A percentile compares a stretch with the other conserved stretches of the same genome.
Evolutionary conservation across 1,140 invertebrate species (phyloP).

Genomic region (Caenorhabditis tropicalis): DNA sequence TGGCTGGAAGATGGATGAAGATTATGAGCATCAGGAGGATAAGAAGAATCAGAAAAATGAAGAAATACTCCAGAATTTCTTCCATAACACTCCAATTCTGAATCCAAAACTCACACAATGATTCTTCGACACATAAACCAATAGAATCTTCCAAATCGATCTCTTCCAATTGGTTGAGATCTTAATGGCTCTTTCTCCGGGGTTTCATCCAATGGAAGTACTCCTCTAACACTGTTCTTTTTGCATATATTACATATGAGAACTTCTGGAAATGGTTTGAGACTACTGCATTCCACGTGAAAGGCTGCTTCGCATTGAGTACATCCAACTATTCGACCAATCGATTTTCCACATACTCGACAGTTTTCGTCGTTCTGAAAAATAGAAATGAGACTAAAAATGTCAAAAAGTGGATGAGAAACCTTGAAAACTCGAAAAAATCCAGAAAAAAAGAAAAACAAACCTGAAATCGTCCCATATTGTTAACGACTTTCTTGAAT

Average conservation of each 20-base stretch:
- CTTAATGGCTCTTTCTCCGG: constrained; percentile 29
- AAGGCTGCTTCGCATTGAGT: constrained; percentile 44
- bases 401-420: no score
- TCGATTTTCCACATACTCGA: constrained; percentile 40
- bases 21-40: not conserved
- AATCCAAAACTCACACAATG: constrained; percentile 51
- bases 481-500: constrained; percentile 51
- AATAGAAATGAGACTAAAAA: constrained; percentile 11
- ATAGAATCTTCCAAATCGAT: constrained; percentile 54
- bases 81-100: no score
- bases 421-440: no score
- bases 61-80: no score
- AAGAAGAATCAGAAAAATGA: no score
- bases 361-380: constrained; percentile 52
- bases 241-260: constrained; percentile 35
- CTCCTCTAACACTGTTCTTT: constrained; percentile 27
- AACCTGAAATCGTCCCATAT: constrained; percentile 39
- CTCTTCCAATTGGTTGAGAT: constrained; percentile 56
- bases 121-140: constrained; percentile 56
- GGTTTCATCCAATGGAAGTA: constrained; percentile 38
- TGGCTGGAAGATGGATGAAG: constrained; percentile 45
- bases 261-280: constrained; percentile 16
- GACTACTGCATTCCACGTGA: constrained; percentile 30
- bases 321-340: constrained; percentile 22
- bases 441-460: not conserved